Conservation (phyloP, 2,797 vertebrate species). For the Danio kyathit region DNA sequence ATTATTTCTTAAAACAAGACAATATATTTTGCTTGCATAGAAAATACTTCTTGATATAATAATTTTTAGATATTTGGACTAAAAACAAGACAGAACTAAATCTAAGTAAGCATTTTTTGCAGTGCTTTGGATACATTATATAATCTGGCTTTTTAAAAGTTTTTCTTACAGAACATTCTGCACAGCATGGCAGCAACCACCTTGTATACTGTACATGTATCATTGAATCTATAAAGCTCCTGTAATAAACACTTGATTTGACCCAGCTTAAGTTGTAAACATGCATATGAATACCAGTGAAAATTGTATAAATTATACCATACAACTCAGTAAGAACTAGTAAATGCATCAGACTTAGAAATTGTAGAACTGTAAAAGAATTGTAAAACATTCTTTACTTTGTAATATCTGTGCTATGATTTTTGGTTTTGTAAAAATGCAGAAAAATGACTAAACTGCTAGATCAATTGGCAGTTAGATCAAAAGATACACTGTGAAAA, state of each 20-base stretch:
- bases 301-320: neutral
- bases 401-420: neutral
- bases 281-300: neutral
- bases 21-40: too few relatives aligned
- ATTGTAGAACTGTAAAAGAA: too few relatives aligned
- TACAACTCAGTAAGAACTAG: neutral
- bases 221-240: neutral
- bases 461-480: conserved; percentile 16
- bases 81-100: too few relatives aligned
- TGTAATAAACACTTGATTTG: neutral
- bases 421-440: conserved; percentile 12
- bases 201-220: neutral
- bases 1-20: too few relatives aligned
- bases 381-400: neutral
- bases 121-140: conserved; percentile 7
- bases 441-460: neutral
- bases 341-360: neutral
- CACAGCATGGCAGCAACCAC: neutral
- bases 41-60: too few relatives aligned
- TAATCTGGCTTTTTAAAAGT: conserved; percentile 27
- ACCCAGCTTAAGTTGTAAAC: neutral
- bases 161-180: neutral
- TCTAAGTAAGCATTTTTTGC: too few relatives aligned
- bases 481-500: too few relatives aligned
- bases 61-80: too few relatives aligned